Evolutionary conservation across 2,113 vertebrate species (phyloP), one percentile per base, ranked within the genome.

Genomic region (Paralichthys olivaceus): DNA sequence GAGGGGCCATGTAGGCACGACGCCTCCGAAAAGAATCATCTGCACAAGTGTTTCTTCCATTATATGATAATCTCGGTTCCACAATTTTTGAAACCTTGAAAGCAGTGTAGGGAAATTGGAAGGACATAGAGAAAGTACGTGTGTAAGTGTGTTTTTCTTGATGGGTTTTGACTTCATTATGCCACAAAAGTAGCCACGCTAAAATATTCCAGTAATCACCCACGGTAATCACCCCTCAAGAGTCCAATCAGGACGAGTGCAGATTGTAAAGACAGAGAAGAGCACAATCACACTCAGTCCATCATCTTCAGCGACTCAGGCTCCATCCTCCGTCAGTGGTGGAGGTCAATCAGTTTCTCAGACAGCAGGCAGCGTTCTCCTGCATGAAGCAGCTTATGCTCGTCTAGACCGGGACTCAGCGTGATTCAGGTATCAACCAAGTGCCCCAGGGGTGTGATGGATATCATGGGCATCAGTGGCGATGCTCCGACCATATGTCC

Each of bases 361-460:
- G 81, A 72, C 72, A 69, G 71, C 25, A 59, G 57, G 53, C 59
- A 66, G 53, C 22, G 5, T 81, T 81, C 51, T 62, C 20, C 58
- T 65, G 70, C 12, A 17, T 17, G 15, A 12, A 84, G 67, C 75
- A 84, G 81, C 70, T 90, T 89, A 76, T 14, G 55, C 7, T 57
- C 37, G 88, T 93, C 81, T 84, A 90, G 84, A 92, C 85, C 77
- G 57, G 15, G 64, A 82, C 72, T 75, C 80, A 76, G 73, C 51
- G 47, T 78, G 65, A 82, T 7, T 29, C 54, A 53, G 15, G 72
- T 61, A 25, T 37, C 23, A 25, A 5, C 20, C 0, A 0, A 53
- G 15, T 43, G 56, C 25, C 28, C 20, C 4, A 22, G 54, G 28
- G 40, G 57, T 68, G 43, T 26, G 51, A 61, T 49, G 71, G 49